These are phyloP conservation scores for Agonopterix subpropinquella DNA, from an alignment of 2,888 invertebrate genomes.

Conservation along the genomic window DNA sequence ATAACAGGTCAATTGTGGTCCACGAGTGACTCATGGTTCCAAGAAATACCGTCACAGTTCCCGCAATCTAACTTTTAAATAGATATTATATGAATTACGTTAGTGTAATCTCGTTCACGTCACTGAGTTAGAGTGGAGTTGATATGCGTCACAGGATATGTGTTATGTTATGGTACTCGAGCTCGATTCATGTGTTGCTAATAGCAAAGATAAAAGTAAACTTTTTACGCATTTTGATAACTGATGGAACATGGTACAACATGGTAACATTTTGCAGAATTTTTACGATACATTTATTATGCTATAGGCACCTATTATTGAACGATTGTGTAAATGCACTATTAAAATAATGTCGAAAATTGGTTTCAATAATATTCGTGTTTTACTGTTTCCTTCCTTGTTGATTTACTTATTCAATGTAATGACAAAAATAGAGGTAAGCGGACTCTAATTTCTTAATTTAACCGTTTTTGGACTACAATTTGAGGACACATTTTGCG, in stretches of 20 bases:
- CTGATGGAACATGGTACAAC: neutral
- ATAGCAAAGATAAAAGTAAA: constrained; percentile 3
- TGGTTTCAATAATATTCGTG: too few relatives aligned
- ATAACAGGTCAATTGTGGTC: constrained; percentile 43
- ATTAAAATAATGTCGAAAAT: too few relatives aligned
- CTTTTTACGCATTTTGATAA: constrained; percentile 3
- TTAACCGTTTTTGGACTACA: too few relatives aligned
- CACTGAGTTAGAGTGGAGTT: constrained; percentile 29
- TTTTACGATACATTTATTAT: too few relatives aligned
- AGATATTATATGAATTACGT: constrained; percentile 7
- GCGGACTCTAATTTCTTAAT: too few relatives aligned
- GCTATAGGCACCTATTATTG: too few relatives aligned
- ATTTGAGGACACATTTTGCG: too few relatives aligned
- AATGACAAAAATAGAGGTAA: too few relatives aligned
- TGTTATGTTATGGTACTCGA: neutral
- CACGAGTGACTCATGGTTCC: constrained; percentile 49
- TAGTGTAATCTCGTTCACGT: constrained; percentile 18
- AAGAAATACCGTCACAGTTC: constrained; percentile 60
- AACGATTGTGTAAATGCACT: too few relatives aligned
- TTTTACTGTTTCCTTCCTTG: too few relatives aligned
- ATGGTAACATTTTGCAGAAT: too few relatives aligned
- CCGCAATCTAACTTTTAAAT: constrained; percentile 26
- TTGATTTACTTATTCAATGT: too few relatives aligned
- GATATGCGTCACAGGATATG: constrained; percentile 33
- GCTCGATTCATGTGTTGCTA: neutral